phyloP scores from a whole-genome alignment of 2,797 vertebrate genomes.

The Pagetopsis macropterus region DNA sequence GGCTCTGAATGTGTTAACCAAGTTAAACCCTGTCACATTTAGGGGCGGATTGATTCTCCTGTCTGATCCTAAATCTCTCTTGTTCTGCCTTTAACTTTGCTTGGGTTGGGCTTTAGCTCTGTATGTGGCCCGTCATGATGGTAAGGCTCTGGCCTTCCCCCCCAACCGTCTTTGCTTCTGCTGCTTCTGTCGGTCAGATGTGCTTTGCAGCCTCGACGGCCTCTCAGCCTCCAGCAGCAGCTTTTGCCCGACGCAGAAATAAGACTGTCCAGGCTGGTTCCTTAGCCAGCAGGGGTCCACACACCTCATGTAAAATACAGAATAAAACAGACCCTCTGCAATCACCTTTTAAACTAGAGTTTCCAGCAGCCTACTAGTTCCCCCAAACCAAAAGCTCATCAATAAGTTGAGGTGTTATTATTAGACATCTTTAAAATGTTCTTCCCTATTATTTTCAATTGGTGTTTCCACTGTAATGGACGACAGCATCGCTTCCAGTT shows the following conservation, averaged over 20 bases:
- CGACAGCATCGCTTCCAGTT: no score
- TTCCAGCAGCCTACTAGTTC: conserved; percentile 2
- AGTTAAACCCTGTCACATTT: conserved; percentile 15
- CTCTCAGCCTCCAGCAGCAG: conserved; percentile 36
- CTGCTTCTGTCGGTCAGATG: conserved; percentile 73
- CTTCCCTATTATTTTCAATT: no score
- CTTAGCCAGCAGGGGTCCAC: conserved; percentile 63
- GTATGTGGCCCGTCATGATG: conserved; percentile 85
- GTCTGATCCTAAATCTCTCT: conserved; percentile 63
- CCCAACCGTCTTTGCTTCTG: conserved; percentile 59
- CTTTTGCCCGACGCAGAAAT: conserved; percentile 28
- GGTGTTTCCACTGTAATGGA: no score
- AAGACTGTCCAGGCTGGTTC: conserved; percentile 41
- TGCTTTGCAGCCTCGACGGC: conserved; percentile 61
- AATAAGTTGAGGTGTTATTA: background rate
- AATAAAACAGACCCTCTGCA: background rate
- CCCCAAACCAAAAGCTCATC: conserved; percentile 21
- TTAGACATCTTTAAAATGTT: no score
- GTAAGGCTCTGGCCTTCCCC: conserved; percentile 77
- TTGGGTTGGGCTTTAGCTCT: conserved; percentile 81
- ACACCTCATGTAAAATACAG: conserved; percentile 17
- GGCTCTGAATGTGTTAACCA: conserved; percentile 39
- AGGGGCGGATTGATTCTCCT: conserved; percentile 36
- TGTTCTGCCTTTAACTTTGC: conserved; percentile 73
- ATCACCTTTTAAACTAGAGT: conserved; percentile 4